Conservation (phyloP, 2,888 invertebrate species). For the Formica aserva region DNA sequence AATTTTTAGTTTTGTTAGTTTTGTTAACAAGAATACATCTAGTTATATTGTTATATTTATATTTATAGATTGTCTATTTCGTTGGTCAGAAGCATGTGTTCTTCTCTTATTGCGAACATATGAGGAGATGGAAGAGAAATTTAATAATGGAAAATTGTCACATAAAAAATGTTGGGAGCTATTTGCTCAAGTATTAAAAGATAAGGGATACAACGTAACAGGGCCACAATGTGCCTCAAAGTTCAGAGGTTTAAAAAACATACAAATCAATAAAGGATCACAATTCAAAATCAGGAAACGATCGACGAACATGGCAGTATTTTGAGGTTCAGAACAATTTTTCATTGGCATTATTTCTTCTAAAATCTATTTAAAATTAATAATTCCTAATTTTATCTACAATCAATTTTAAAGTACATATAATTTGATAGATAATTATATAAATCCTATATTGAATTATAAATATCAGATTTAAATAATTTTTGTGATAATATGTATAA, state of each 20-base stretch:
- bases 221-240: background rate
- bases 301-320: background rate
- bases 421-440: no score
- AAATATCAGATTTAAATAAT: no score
- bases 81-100: constrained; percentile 5
- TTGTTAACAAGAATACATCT: no score
- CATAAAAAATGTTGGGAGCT: constrained; percentile 1
- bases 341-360: no score
- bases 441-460: no score
- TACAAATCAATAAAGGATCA: constrained; percentile 10
- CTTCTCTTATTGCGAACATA: constrained; percentile 3
- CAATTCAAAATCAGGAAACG: background rate
- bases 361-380: no score
- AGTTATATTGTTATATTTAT: background rate
- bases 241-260: background rate
- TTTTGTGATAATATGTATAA: no score
- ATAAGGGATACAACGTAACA: background rate
- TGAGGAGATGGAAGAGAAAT: constrained; percentile 3
- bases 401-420: no score
- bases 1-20: no score
- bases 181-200: background rate
- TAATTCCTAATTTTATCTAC: background rate
- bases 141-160: background rate
- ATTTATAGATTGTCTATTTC: constrained; percentile 18
- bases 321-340: background rate